Conservation (phyloP, 2,797 vertebrate genomes). For the Spinus pinus region DNA sequence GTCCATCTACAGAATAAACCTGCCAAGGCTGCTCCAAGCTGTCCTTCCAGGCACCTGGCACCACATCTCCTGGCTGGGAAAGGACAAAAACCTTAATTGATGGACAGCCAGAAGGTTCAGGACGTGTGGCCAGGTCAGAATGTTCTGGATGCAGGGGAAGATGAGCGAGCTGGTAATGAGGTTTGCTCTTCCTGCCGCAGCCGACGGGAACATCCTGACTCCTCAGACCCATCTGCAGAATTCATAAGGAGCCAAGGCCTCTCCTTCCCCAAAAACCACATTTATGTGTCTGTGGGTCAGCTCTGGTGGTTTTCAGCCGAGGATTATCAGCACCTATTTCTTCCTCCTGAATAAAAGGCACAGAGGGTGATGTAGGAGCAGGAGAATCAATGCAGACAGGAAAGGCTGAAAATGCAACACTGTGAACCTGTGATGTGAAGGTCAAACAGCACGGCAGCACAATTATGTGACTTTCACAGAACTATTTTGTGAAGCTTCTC, state of each 20-base stretch:
- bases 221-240: neutral
- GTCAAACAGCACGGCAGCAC: neutral
- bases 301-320: neutral
- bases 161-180: fast-evolving
- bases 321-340: neutral
- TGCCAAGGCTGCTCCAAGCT: neutral
- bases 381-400: neutral
- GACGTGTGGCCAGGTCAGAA: neutral
- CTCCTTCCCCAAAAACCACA: neutral
- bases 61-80: neutral
- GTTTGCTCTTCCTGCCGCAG: neutral
- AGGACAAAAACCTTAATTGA: neutral
- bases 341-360: neutral
- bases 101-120: neutral
- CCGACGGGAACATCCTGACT: neutral
- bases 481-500: neutral
- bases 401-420: neutral
- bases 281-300: slow-evolving; percentile 15
- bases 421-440: neutral
- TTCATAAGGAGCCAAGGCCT: neutral
- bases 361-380: fast-evolving
- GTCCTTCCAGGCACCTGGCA: neutral
- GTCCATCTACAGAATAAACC: neutral
- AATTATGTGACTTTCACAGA: neutral
- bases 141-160: neutral